Conservation (phyloP, 2,888 invertebrate species). For the Nyleta sp. region DNA sequence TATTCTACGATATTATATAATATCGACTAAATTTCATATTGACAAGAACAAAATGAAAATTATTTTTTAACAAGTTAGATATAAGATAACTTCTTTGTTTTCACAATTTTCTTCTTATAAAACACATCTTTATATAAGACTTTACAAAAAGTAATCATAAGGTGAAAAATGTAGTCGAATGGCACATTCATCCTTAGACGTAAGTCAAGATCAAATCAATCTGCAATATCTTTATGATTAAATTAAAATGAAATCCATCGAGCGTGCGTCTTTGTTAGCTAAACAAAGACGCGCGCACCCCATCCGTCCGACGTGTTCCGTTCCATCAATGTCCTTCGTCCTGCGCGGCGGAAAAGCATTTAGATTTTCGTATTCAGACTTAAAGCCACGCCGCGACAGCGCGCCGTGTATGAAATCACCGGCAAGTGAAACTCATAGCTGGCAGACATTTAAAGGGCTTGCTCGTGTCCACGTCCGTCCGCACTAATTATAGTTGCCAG, state of each 20-base stretch:
- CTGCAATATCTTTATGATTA: slow-evolving; percentile 15
- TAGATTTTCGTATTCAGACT: slow-evolving; percentile 41
- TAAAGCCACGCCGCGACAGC: slow-evolving; percentile 37
- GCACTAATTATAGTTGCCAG: slow-evolving; percentile 74
- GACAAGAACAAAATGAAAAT: no score
- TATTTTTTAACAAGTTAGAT: no score
- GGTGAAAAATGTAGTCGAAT: no score
- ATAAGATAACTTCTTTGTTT: no score
- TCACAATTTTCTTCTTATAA: no score
- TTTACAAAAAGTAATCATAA: no score
- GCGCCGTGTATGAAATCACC: slow-evolving; percentile 74
- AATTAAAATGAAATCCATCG: slow-evolving; percentile 37
- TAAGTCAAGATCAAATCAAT: slow-evolving; percentile 10
- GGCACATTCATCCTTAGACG: slow-evolving; percentile 3
- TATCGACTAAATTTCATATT: no score
- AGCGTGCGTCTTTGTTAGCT: slow-evolving; percentile 14
- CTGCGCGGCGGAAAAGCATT: slow-evolving; percentile 31
- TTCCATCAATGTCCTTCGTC: slow-evolving; percentile 38
- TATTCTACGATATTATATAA: no score
- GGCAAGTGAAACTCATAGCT: slow-evolving; percentile 71
- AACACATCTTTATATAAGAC: no score
- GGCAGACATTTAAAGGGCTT: slow-evolving; percentile 79
- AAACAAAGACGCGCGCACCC: slow-evolving; percentile 16
- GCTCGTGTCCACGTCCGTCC: slow-evolving; percentile 78
- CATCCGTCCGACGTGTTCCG: slow-evolving; percentile 21